These are phyloP conservation scores for Pyrrhia umbra DNA, from an alignment of 2,888 invertebrate genomes.

Conservation along the genomic window DNA sequence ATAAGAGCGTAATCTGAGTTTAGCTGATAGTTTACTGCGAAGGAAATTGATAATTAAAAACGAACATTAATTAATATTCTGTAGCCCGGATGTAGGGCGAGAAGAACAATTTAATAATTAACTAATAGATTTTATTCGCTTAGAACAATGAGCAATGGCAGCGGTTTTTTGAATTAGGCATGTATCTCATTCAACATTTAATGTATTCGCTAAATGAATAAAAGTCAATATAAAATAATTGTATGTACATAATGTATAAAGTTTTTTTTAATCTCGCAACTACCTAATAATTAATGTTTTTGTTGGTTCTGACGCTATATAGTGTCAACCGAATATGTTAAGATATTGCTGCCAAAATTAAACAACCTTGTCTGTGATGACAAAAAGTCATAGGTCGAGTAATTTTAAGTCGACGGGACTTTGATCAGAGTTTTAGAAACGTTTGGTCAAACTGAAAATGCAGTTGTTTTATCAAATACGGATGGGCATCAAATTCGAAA, in stretches of 20 bases:
- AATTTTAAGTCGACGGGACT: neutral
- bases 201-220: too few species aligned
- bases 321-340: neutral
- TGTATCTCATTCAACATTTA: too few species aligned
- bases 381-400: neutral
- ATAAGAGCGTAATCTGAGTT: neutral
- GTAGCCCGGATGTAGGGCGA: too few species aligned
- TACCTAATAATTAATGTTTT: constrained; percentile 7
- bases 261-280: constrained; percentile 3
- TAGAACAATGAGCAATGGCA: too few species aligned
- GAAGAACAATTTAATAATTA: too few species aligned
- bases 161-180: too few species aligned
- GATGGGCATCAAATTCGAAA: too few species aligned
- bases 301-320: constrained; percentile 16
- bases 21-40: neutral
- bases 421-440: neutral
- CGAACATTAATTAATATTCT: too few species aligned
- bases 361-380: constrained; percentile 2
- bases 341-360: constrained; percentile 12
- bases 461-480: too few species aligned
- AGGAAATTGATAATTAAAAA: neutral
- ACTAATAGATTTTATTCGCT: too few species aligned
- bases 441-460: neutral
- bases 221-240: too few species aligned
- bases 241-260: too few species aligned